Conservation (phyloP, 2,888 invertebrate species). For the Ophion slaviceki region DNA sequence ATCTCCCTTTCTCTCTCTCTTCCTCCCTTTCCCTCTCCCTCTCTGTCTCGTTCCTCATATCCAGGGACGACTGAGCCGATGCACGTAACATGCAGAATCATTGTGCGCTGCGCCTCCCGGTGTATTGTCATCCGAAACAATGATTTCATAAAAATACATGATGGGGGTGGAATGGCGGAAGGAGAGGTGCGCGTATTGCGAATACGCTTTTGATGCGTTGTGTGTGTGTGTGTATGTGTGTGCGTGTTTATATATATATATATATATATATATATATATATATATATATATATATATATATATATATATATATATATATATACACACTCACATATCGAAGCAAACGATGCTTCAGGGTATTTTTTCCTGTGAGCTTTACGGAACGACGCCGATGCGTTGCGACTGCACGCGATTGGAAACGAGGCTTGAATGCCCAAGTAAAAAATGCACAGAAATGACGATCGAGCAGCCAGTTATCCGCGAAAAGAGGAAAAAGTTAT, state of each 20-base stretch:
- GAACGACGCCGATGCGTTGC: conserved; percentile 73
- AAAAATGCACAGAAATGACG: conserved; percentile 63
- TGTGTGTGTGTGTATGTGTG: no score
- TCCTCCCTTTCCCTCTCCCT: conserved; percentile 38
- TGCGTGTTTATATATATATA: no score
- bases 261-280: conserved; percentile 27
- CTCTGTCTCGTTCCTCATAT: conserved; percentile 62
- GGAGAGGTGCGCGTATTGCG: conserved; percentile 47
- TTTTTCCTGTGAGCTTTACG: conserved; percentile 77
- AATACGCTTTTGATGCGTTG: conserved; percentile 29
- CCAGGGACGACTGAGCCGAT: conserved; percentile 70
- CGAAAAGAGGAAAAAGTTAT: conserved; percentile 41
- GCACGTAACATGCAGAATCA: conserved; percentile 74
- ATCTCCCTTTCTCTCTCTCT: conserved; percentile 40
- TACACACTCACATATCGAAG: conserved; percentile 33
- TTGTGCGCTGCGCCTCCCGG: conserved; percentile 82
- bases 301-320: conserved; percentile 10
- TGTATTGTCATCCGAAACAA: conserved; percentile 83
- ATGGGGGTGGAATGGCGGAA: conserved; percentile 60
- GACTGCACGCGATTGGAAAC: conserved; percentile 65
- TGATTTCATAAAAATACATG: conserved; percentile 83
- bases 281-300: conserved; percentile 41
- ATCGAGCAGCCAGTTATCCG: conserved; percentile 72
- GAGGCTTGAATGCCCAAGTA: conserved; percentile 69
- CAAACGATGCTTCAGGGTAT: conserved; percentile 79